phyloP scores from a whole-genome alignment of 2,797 vertebrate species.

The Hypotaenidia okinawae region DNA sequence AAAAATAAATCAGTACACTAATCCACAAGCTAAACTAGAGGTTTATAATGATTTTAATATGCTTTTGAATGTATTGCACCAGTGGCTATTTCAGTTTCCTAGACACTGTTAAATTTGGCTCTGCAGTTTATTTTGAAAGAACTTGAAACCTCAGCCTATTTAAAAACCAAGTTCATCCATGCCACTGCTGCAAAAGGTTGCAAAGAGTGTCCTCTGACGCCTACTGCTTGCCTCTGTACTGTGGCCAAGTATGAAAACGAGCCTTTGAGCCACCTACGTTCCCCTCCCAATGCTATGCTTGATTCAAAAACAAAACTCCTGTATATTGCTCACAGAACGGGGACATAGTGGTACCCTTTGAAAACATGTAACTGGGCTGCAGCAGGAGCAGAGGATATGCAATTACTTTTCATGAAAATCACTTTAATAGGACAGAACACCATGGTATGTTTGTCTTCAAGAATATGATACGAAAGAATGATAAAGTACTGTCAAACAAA shows the following conservation, averaged over 20 bases:
- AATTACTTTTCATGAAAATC: background rate
- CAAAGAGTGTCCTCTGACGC: background rate
- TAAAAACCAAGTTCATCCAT: background rate
- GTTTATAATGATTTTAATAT: background rate
- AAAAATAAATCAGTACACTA: background rate
- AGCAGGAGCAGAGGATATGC: background rate
- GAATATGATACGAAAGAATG: background rate
- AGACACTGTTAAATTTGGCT: background rate
- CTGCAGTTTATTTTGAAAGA: slow-evolving; percentile 17
- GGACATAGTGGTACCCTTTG: background rate
- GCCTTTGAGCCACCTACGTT: background rate
- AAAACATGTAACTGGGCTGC: background rate
- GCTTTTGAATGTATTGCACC: background rate
- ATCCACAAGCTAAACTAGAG: background rate
- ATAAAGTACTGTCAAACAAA: background rate
- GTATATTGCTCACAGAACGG: background rate
- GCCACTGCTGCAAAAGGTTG: background rate
- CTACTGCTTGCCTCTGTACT: background rate
- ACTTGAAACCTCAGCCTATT: background rate
- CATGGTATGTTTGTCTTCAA: background rate
- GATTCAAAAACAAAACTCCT: background rate
- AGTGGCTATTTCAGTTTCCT: background rate
- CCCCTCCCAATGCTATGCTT: background rate
- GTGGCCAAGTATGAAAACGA: slow-evolving; percentile 24
- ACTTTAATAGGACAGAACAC: background rate